A percentile compares a stretch with the other conserved stretches of the same genome.
Evolutionary conservation across 1,140 invertebrate species (phyloP).

Genomic region (Drosophila truncata): DNA sequence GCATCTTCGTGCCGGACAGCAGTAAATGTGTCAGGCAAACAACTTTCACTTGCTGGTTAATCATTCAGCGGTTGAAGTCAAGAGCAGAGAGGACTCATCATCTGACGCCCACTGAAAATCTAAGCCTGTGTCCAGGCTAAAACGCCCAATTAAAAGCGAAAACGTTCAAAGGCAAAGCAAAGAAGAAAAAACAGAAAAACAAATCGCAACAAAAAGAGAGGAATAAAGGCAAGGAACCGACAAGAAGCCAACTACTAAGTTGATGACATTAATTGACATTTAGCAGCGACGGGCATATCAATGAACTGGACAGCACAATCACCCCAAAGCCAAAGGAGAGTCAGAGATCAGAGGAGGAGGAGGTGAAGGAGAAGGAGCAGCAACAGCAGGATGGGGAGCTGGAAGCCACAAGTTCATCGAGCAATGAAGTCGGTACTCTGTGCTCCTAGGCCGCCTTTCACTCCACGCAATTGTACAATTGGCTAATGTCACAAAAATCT

Average conservation of each 20-base stretch:
- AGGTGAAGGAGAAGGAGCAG: neutral
- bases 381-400: neutral
- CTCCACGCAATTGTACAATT: slow-evolving; percentile 81
- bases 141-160: slow-evolving; percentile 81
- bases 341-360: slow-evolving; percentile 17
- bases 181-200: slow-evolving; percentile 1
- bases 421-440: slow-evolving; percentile 48
- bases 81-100: slow-evolving; percentile 56
- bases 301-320: slow-evolving; percentile 80
- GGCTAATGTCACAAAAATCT: slow-evolving; percentile 80
- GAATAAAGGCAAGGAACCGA: slow-evolving; percentile 33
- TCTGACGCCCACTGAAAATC: slow-evolving; percentile 46
- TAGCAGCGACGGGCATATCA: slow-evolving; percentile 82
- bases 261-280: slow-evolving; percentile 84
- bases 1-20: slow-evolving; percentile 22
- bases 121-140: slow-evolving; percentile 51
- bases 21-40: slow-evolving; percentile 79
- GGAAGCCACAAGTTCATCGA: slow-evolving; percentile 19
- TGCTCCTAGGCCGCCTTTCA: slow-evolving; percentile 71
- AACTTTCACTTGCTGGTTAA: slow-evolving; percentile 69
- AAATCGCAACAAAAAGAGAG: slow-evolving; percentile 20
- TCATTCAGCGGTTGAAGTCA: slow-evolving; percentile 63
- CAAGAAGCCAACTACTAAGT: slow-evolving; percentile 54
- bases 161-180: slow-evolving; percentile 61
- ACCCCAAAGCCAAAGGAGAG: slow-evolving; percentile 59